A percentile compares a stretch with the other conserved stretches of the same genome.
Conservation (phyloP, 2,797 vertebrate species). For the Coilia nasus region DNA sequence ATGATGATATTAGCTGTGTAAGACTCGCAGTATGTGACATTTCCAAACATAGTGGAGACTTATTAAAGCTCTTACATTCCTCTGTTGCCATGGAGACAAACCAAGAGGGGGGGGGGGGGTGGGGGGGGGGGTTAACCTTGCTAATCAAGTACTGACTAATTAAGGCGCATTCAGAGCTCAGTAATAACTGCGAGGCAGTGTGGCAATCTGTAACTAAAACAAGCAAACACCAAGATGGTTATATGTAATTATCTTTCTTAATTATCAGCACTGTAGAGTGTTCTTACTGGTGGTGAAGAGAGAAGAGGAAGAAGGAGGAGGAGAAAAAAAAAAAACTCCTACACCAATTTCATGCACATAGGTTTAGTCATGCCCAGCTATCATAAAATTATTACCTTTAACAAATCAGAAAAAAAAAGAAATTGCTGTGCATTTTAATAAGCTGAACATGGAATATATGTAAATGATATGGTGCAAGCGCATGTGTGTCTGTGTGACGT, state of each 20-base stretch:
- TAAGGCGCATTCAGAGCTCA: slow-evolving; percentile 64
- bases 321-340: slow-evolving; percentile 9
- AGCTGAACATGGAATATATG: slow-evolving; percentile 13
- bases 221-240: slow-evolving; percentile 56
- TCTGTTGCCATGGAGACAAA: slow-evolving; percentile 67
- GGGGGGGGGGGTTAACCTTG: slow-evolving; percentile 43
- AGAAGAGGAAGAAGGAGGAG: too few relatives aligned
- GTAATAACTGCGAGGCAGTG: slow-evolving; percentile 67
- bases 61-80: slow-evolving; percentile 40
- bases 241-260: slow-evolving; percentile 63
- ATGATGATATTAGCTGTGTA: not conserved
- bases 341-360: slow-evolving; percentile 5
- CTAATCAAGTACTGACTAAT: slow-evolving; percentile 69
- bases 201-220: slow-evolving; percentile 63
- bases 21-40: slow-evolving; percentile 26
- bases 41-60: slow-evolving; percentile 28
- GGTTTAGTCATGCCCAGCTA: slow-evolving; percentile 6
- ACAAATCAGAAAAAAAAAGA: slow-evolving; percentile 17
- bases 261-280: slow-evolving; percentile 51
- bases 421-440: not conserved
- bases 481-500: not conserved
- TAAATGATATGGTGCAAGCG: not conserved
- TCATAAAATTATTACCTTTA: slow-evolving; percentile 19
- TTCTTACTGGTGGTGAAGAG: slow-evolving; percentile 13
- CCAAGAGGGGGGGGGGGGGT: slow-evolving; percentile 9